These are phyloP conservation scores for Rattus norvegicus DNA, from an alignment of 2,113 vertebrate genomes.

Conservation along the genomic window DNA sequence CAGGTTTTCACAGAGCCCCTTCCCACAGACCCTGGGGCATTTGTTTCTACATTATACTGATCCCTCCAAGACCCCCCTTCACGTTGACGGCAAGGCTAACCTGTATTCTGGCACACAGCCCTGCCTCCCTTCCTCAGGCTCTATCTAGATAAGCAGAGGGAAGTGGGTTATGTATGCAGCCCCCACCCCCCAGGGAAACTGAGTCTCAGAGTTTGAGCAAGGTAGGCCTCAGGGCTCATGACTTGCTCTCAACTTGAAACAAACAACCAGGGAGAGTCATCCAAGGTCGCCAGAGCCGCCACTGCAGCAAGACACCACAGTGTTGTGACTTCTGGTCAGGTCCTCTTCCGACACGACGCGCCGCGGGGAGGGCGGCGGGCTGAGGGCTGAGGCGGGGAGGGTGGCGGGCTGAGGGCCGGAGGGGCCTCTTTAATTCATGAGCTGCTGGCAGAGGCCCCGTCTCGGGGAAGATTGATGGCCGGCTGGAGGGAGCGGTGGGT, in stretches of 20 bases:
- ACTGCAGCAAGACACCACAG: background rate
- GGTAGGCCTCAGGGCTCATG: background rate
- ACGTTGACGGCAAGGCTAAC: accelerated
- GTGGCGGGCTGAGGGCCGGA: conserved; percentile 26
- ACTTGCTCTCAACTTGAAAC: background rate
- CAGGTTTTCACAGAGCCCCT: accelerated
- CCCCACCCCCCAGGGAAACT: background rate
- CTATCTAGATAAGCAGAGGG: background rate
- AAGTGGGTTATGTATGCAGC: accelerated
- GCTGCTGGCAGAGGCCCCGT: conserved; percentile 69
- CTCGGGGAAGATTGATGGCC: conserved; percentile 75
- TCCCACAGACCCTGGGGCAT: accelerated
- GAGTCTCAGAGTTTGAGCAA: background rate
- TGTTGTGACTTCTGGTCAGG: conserved; percentile 61
- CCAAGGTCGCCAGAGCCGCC: conserved; percentile 59
- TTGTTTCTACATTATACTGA: accelerated
- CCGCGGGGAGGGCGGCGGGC: background rate
- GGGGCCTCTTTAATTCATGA: conserved; percentile 78
- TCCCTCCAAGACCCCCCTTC: background rate
- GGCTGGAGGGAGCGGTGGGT: conserved; percentile 75
- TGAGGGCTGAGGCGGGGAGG: conserved; percentile 29
- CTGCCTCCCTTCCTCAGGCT: background rate
- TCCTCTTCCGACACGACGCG: background rate
- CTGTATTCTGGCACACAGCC: accelerated
- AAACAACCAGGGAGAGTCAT: conserved; percentile 52